These are phyloP conservation scores for Halocynthia roretzi DNA, from an alignment of 23 tunicate genomes.

Conservation along the genomic window DNA sequence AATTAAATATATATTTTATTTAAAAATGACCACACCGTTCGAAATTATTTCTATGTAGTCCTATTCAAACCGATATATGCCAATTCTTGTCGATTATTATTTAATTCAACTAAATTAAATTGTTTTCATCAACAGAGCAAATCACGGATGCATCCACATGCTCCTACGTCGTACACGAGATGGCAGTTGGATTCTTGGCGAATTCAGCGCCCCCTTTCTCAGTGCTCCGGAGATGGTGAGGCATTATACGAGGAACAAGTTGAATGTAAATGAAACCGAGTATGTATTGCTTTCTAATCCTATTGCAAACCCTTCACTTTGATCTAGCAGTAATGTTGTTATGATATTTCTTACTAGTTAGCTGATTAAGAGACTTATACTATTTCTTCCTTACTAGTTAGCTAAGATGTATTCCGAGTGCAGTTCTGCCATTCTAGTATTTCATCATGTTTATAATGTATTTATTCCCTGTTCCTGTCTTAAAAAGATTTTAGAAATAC, in stretches of 20 bases:
- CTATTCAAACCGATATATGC: not conserved
- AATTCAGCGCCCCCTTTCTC: constrained; percentile 89
- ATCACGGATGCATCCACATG: constrained; percentile 67
- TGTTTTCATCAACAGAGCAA: constrained; percentile 28
- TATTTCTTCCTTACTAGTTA: no score
- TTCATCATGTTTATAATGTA: no score
- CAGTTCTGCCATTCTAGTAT: no score
- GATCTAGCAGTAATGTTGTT: not conserved
- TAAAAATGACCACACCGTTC: no score
- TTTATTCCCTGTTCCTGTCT: no score
- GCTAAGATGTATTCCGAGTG: no score
- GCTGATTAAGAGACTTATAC: no score
- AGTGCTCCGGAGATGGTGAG: constrained; percentile 81
- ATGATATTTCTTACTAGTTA: no score
- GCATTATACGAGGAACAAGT: constrained; percentile 45
- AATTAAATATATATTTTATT: no score
- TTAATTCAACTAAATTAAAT: not conserved
- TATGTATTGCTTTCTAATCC: constrained; percentile 19
- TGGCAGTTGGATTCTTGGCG: constrained; percentile 78
- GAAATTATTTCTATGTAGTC: not conserved
- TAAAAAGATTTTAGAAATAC: no score
- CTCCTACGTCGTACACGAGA: constrained; percentile 61
- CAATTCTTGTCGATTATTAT: not conserved
- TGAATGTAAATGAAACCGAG: constrained; percentile 63
- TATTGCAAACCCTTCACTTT: not conserved